phyloP scores from a whole-genome alignment of 2,113 vertebrate species.

The Xenopus tropicalis region DNA sequence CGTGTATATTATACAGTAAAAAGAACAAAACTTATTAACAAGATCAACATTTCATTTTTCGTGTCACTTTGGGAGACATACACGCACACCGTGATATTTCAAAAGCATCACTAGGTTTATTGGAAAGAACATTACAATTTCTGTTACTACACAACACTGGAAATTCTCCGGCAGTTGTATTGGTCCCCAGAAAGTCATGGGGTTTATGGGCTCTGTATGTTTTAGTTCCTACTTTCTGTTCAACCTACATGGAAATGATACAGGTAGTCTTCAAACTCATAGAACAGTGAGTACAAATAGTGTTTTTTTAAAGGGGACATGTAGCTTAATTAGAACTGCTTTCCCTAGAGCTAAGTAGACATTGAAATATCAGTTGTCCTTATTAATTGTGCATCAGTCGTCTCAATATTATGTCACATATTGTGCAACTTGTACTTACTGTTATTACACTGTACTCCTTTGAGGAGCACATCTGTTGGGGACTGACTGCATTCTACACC shows the following conservation, averaged over 20 bases:
- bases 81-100: slow-evolving; percentile 5
- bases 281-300: too few relatives aligned
- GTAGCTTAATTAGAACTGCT: too few relatives aligned
- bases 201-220: not conserved
- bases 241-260: not conserved
- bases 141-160: not conserved
- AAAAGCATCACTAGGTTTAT: slow-evolving; percentile 12
- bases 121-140: slow-evolving; percentile 7
- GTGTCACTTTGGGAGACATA: slow-evolving; percentile 17
- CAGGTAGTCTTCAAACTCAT: too few relatives aligned
- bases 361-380: too few relatives aligned
- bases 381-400: too few relatives aligned
- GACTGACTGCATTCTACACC: too few relatives aligned
- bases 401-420: too few relatives aligned
- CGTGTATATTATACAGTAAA: not conserved
- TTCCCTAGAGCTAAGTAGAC: too few relatives aligned
- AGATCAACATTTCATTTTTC: slow-evolving; percentile 28
- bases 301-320: too few relatives aligned
- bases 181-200: not conserved
- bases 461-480: too few relatives aligned
- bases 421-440: too few relatives aligned
- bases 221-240: not conserved
- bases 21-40: slow-evolving; percentile 7
- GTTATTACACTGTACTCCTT: too few relatives aligned
- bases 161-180: slow-evolving; percentile 1